Evolutionary conservation across 2,888 invertebrate species (phyloP).

Genomic region (Smittia sp.): DNA sequence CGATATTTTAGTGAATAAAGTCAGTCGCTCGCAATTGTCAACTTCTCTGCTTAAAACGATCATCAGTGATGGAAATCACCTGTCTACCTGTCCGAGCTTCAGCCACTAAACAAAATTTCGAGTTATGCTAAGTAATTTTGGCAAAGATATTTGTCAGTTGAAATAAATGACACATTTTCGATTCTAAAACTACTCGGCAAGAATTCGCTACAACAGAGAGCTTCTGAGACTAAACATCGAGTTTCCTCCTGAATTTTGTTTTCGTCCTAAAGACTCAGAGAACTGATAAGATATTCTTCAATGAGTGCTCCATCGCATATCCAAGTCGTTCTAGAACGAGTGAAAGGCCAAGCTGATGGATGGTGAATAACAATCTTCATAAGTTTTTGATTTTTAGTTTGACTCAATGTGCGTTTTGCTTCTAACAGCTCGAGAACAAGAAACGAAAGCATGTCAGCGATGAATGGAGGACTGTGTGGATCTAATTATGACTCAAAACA

Average conservation of each 20-base stretch:
- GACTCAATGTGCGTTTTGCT: too few species aligned
- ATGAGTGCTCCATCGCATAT: background rate
- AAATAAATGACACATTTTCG: slow-evolving; percentile 11
- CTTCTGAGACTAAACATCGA: background rate
- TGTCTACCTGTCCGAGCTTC: background rate
- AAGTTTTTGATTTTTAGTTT: background rate
- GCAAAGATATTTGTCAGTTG: background rate
- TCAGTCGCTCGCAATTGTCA: background rate
- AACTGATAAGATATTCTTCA: background rate
- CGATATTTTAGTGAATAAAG: background rate
- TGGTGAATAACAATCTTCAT: background rate
- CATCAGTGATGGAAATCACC: too few species aligned
- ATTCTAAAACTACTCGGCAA: background rate
- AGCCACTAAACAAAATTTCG: slow-evolving; percentile 10
- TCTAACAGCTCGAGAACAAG: background rate
- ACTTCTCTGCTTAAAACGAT: too few species aligned
- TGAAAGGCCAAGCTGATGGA: background rate
- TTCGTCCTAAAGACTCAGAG: background rate
- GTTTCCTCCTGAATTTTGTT: background rate
- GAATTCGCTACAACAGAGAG: background rate
- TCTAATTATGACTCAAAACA: background rate
- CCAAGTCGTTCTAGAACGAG: too few species aligned
- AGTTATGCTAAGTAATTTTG: background rate
- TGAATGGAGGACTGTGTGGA: slow-evolving; percentile 8
- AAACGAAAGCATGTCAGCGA: slow-evolving; percentile 8